These are phyloP conservation scores for Drymodes brunneopygia DNA, from an alignment of 2,113 vertebrate species.

Conservation along the genomic window DNA sequence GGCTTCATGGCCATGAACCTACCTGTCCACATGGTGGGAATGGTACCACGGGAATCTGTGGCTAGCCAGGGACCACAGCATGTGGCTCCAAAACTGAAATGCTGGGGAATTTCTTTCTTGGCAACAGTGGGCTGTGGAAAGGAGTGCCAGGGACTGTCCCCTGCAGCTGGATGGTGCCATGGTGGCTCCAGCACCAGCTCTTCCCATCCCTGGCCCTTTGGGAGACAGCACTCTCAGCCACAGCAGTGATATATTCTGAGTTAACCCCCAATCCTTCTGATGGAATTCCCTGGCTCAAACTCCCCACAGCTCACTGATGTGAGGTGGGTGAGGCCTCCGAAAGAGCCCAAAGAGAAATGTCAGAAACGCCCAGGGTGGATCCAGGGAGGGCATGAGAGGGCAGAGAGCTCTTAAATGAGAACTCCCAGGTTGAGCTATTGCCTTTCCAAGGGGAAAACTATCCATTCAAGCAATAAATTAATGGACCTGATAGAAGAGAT, in stretches of 20 bases:
- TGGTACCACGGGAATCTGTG: accelerated
- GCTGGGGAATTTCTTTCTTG: not conserved
- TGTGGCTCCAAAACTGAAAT: not conserved
- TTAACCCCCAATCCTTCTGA: not conserved
- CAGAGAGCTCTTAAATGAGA: not conserved
- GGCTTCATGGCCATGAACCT: not conserved
- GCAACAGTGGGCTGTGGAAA: not conserved
- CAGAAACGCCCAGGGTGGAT: not conserved
- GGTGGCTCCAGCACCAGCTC: not conserved
- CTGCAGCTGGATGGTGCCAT: not conserved
- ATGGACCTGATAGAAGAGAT: not conserved
- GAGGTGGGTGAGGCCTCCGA: not conserved
- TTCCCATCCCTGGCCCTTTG: not conserved
- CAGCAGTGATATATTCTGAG: not conserved
- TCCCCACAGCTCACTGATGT: not conserved
- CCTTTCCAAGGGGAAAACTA: not conserved
- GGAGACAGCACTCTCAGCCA: not conserved
- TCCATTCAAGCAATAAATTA: not conserved
- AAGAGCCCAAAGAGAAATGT: not conserved
- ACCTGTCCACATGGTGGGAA: not conserved
- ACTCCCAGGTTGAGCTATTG: not conserved
- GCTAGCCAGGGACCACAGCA: not conserved
- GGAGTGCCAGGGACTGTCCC: not conserved
- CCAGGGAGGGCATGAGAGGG: not conserved
- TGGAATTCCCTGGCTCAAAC: not conserved